Evolutionary conservation across 2,113 vertebrate genomes (phyloP).

Genomic region (Fregata magnificens): DNA sequence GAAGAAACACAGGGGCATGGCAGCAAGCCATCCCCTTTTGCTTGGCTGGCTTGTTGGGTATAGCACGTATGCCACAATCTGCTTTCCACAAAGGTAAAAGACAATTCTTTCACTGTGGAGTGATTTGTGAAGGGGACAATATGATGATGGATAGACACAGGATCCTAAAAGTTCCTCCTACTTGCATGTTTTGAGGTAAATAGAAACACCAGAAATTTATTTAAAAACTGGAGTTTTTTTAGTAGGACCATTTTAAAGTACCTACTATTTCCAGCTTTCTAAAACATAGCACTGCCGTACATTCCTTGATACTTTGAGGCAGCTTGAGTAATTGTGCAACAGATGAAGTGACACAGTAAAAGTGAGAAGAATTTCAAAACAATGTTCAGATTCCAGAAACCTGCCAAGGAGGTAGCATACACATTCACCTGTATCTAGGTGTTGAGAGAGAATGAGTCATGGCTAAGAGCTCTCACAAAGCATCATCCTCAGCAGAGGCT

Average conservation of each 20-base stretch:
- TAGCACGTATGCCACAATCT: neutral
- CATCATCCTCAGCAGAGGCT: neutral
- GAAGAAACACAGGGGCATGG: neutral
- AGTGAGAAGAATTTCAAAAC: neutral
- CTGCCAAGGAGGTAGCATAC: rapidly evolving
- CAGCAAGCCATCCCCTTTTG: neutral
- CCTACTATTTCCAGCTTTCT: neutral
- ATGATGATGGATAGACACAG: neutral
- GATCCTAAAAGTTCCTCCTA: neutral
- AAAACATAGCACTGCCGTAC: neutral
- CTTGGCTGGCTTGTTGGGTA: neutral
- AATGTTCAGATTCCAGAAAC: neutral
- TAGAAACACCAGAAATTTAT: neutral
- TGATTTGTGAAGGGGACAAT: neutral
- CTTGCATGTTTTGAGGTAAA: neutral
- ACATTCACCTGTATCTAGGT: neutral
- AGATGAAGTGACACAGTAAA: neutral
- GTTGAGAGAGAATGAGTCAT: neutral
- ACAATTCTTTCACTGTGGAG: neutral
- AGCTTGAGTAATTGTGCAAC: neutral
- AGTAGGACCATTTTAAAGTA: neutral
- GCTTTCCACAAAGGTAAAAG: neutral
- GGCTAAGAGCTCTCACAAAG: neutral
- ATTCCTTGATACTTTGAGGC: neutral
- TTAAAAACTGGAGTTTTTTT: neutral